Conservation (phyloP, 2,113 vertebrate genomes). For the Corythaeola cristata region DNA sequence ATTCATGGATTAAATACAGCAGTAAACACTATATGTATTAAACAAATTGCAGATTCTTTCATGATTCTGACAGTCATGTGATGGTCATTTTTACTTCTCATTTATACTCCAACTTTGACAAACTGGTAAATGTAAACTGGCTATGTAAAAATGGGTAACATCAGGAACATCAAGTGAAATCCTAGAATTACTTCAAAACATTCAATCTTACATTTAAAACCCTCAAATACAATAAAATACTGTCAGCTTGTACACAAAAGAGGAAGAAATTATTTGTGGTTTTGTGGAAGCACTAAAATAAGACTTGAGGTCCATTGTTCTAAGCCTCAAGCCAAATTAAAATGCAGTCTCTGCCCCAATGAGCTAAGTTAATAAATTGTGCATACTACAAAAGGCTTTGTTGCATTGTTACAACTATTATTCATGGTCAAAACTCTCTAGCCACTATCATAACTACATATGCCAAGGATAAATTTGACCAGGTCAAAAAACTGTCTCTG, state of each 20-base stretch:
- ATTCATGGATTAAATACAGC: not conserved
- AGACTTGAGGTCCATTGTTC: not conserved
- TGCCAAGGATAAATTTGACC: constrained; percentile 8
- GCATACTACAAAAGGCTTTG: not conserved
- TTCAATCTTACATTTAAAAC: not conserved
- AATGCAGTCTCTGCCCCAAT: not conserved
- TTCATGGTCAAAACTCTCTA: constrained; percentile 17
- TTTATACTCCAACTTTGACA: not conserved
- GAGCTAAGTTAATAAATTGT: not conserved
- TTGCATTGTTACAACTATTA: constrained; percentile 19
- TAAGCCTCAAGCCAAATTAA: constrained; percentile 6
- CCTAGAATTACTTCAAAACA: not conserved
- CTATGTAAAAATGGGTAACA: not conserved
- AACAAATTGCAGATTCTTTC: constrained; percentile 53
- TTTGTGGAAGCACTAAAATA: constrained; percentile 34
- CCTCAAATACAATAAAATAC: not conserved
- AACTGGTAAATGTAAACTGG: not conserved
- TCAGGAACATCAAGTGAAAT: not conserved
- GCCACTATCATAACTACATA: not conserved
- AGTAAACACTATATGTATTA: constrained; percentile 24
- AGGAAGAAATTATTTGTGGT: not conserved
- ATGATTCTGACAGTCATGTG: not conserved
- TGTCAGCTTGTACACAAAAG: not conserved
- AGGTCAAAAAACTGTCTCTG: constrained; percentile 16
- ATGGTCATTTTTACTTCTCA: constrained; percentile 25